Percentiles rank a stretch among this genome's conserved stretches.
Conservation (phyloP, 2,113 vertebrate species). For the Carassius carassius region DNA sequence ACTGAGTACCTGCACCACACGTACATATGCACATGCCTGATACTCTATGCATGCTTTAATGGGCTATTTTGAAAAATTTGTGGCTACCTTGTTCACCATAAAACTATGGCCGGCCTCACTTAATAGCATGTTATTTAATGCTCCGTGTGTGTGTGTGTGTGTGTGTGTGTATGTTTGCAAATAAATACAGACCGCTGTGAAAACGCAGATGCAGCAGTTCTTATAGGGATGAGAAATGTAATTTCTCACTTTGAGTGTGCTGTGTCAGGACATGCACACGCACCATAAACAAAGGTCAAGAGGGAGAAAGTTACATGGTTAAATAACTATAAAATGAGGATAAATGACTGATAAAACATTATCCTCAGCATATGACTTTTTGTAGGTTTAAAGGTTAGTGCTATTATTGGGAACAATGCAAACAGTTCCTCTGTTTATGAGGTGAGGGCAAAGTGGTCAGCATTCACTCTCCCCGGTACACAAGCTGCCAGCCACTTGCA, state of each 20-base stretch:
- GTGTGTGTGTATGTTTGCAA: neutral
- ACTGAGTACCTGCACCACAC: neutral
- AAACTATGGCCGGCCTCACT: slow-evolving; percentile 1
- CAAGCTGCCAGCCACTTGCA: neutral
- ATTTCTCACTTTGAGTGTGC: slow-evolving; percentile 12
- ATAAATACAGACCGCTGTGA: neutral
- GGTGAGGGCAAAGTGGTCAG: neutral
- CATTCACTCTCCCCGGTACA: neutral
- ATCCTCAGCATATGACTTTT: neutral
- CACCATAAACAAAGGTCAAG: neutral
- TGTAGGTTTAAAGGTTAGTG: neutral
- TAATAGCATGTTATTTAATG: slow-evolving; percentile 11
- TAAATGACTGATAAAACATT: neutral
- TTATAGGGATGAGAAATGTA: slow-evolving; percentile 9
- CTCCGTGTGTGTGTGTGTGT: slow-evolving; percentile 12
- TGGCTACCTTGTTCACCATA: slow-evolving; percentile 11
- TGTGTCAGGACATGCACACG: slow-evolving; percentile 4
- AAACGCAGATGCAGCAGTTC: slow-evolving; percentile 24
- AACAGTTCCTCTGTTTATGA: neutral
- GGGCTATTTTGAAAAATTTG: slow-evolving; percentile 10
- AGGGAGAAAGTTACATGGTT: neutral
- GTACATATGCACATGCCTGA: neutral
- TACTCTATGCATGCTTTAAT: neutral
- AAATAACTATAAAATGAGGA: neutral
- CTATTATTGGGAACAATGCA: slow-evolving; percentile 13